Percentiles rank a stretch among this genome's conserved stretches.
Conservation (phyloP, 2,797 vertebrate species). For the Poeciliopsis turneri region DNA sequence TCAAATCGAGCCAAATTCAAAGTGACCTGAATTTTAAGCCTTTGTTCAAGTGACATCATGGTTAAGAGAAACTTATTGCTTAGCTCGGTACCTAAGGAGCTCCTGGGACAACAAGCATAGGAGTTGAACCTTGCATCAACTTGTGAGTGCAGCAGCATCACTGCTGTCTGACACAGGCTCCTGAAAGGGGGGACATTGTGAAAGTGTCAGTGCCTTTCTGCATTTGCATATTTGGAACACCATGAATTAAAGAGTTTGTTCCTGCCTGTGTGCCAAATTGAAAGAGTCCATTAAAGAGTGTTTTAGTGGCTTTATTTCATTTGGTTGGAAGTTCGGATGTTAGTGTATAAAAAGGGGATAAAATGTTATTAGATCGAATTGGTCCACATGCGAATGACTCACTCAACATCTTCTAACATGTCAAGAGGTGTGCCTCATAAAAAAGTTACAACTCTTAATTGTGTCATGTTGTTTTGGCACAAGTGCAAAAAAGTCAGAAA, state of each 20-base stretch:
- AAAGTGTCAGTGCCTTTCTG: conserved; percentile 66
- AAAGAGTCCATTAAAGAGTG: conserved; percentile 74
- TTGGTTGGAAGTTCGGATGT: conserved; percentile 62
- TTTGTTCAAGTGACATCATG: conserved; percentile 12
- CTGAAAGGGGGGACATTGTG: conserved; percentile 67
- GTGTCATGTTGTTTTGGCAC: conserved; percentile 28
- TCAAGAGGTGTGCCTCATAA: conserved; percentile 25
- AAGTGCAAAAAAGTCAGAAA: conserved; percentile 28
- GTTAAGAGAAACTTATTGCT: conserved; percentile 25
- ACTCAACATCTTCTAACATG: conserved; percentile 20
- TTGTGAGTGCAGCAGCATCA: conserved; percentile 50
- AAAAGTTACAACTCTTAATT: conserved; percentile 12
- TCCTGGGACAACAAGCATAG: conserved; percentile 35
- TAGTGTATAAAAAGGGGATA: conserved; percentile 37
- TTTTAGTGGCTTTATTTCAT: conserved; percentile 59
- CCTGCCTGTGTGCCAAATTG: conserved; percentile 63
- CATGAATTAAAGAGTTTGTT: conserved; percentile 78
- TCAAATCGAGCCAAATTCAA: background rate
- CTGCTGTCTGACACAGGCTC: conserved; percentile 37
- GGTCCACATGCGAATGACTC: conserved; percentile 36
- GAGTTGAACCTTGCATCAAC: conserved; percentile 51
- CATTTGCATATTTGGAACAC: conserved; percentile 80
- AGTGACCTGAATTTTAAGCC: background rate
- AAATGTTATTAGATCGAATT: conserved; percentile 25
- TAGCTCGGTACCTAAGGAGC: conserved; percentile 36